These are phyloP conservation scores for Papilio xuthus DNA, from an alignment of 1,140 invertebrate species.

Conservation along the genomic window DNA sequence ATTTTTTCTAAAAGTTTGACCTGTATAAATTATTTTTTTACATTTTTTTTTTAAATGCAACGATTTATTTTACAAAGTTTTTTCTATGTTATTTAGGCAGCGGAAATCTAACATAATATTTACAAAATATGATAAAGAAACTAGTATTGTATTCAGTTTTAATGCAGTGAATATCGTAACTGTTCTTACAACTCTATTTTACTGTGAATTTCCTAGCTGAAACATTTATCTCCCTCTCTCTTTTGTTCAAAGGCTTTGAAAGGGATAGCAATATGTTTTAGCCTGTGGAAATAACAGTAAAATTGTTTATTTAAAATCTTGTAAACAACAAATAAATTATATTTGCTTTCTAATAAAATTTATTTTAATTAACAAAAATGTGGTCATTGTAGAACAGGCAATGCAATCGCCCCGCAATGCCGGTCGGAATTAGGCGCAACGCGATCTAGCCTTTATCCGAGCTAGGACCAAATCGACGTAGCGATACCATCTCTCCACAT, in stretches of 20 bases:
- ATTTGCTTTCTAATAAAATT: background rate
- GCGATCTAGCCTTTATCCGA: conserved; percentile 54
- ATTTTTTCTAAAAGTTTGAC: too few species aligned
- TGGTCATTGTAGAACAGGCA: conserved; percentile 57
- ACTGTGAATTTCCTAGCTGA: too few species aligned
- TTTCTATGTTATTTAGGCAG: too few species aligned
- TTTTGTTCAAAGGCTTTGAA: too few species aligned
- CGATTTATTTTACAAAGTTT: too few species aligned
- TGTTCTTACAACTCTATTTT: background rate
- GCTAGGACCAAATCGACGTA: conserved; percentile 37
- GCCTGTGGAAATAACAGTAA: too few species aligned
- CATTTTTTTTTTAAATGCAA: too few species aligned
- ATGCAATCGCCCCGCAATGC: conserved; percentile 55
- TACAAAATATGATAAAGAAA: background rate
- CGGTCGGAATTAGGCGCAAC: conserved; percentile 62
- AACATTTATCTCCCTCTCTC: too few species aligned
- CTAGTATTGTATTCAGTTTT: background rate
- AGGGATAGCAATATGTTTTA: too few species aligned
- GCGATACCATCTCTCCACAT: background rate
- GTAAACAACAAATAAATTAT: too few species aligned
- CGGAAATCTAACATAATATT: background rate
- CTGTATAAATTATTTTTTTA: too few species aligned
- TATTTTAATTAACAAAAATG: conserved; percentile 29
- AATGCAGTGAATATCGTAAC: background rate
- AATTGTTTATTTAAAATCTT: too few species aligned